Conservation (phyloP, 1,140 invertebrate species). For the Achatina immaculata region DNA sequence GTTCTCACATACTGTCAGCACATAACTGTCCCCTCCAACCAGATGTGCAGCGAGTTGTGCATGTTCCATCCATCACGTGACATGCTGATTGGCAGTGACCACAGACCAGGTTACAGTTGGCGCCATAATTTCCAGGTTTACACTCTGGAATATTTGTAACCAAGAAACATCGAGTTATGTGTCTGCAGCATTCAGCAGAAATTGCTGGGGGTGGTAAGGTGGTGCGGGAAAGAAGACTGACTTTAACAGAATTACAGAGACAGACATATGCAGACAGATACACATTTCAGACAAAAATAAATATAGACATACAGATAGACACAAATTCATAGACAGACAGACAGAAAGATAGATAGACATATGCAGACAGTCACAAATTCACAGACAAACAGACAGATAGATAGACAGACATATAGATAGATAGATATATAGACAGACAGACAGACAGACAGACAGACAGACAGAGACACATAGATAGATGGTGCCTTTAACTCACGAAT, state of each 20-base stretch:
- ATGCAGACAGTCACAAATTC: not conserved
- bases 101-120: constrained; percentile 30
- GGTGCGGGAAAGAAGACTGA: too few species aligned
- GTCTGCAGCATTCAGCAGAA: too few species aligned
- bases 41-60: constrained; percentile 21
- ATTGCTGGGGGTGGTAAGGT: too few species aligned
- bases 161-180: too few species aligned
- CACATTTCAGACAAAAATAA: not conserved
- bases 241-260: not conserved
- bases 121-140: constrained; percentile 28
- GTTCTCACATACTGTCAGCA: constrained; percentile 19
- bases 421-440: constrained; percentile 4
- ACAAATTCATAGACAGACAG: not conserved
- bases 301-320: not conserved
- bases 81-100: constrained; percentile 29
- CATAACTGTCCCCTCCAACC: constrained; percentile 35
- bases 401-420: not conserved
- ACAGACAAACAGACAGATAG: not conserved
- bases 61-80: constrained; percentile 30
- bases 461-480: constrained; percentile 9
- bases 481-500: not conserved
- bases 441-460: constrained; percentile 7
- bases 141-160: constrained; percentile 35
- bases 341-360: not conserved
- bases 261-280: not conserved